A percentile compares a stretch with the other conserved stretches of the same genome.
Conservation (phyloP, 1,140 invertebrate species). For the Drosophila cardini region DNA sequence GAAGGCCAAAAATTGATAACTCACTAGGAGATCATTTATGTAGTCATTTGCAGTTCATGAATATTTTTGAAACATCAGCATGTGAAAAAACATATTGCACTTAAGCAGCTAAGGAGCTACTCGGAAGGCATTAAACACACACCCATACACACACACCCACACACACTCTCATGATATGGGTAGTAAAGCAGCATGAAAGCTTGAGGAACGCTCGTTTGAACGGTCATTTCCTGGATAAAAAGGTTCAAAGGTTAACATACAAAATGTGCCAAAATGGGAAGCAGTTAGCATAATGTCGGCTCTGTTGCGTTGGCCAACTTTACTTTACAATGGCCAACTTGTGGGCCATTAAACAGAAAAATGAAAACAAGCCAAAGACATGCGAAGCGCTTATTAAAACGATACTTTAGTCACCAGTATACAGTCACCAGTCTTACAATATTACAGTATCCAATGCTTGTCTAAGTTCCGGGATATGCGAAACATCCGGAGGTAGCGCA, state of each 20-base stretch:
- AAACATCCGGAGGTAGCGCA: slow-evolving; percentile 59
- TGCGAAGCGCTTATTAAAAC: slow-evolving; percentile 79
- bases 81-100: slow-evolving; percentile 37
- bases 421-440: not conserved
- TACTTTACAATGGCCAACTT: slow-evolving; percentile 75
- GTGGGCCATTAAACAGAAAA: slow-evolving; percentile 76
- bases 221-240: slow-evolving; percentile 65
- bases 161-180: not conserved
- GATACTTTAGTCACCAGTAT: slow-evolving; percentile 50
- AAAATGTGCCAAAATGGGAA: slow-evolving; percentile 44
- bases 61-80: slow-evolving; percentile 23
- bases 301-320: slow-evolving; percentile 15
- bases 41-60: slow-evolving; percentile 50
- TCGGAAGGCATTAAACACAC: slow-evolving; percentile 31
- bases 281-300: slow-evolving; percentile 61
- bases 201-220: slow-evolving; percentile 36
- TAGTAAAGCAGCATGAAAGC: slow-evolving; percentile 37
- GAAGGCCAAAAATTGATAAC: slow-evolving; percentile 19
- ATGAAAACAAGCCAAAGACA: slow-evolving; percentile 64
- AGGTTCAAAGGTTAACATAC: slow-evolving; percentile 54
- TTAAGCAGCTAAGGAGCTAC: slow-evolving; percentile 27
- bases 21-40: slow-evolving; percentile 31
- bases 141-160: slow-evolving; percentile 4
- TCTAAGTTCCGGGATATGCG: slow-evolving; percentile 56
- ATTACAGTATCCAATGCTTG: not conserved